Conservation (phyloP, 2,797 vertebrate genomes). For the Erethizon dorsatum region DNA sequence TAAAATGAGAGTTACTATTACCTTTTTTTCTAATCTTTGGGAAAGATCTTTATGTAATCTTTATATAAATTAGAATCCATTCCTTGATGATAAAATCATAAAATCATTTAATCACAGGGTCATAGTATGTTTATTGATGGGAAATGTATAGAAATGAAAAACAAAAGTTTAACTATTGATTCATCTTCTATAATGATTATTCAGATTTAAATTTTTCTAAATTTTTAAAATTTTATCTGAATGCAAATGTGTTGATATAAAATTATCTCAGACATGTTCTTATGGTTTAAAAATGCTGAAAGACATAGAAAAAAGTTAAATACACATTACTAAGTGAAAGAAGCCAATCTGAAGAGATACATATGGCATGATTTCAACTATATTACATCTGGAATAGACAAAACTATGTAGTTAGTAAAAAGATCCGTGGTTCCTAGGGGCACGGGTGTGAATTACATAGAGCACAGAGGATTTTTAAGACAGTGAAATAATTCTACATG, state of each 20-base stretch:
- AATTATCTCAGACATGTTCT: neutral
- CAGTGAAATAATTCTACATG: neutral
- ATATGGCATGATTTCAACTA: neutral
- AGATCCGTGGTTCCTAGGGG: neutral
- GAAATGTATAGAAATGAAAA: neutral
- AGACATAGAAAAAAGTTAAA: neutral
- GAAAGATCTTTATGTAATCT: constrained; percentile 9
- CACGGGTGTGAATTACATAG: neutral
- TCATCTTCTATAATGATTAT: neutral
- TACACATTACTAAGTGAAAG: neutral
- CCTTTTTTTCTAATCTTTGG: constrained; percentile 11
- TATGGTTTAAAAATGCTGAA: neutral
- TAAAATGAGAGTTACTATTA: neutral
- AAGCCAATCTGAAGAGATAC: neutral
- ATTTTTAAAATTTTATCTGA: neutral
- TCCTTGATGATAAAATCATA: constrained; percentile 9
- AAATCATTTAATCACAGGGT: neutral
- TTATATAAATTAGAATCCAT: neutral
- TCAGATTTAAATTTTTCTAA: constrained; percentile 30
- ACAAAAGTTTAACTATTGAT: neutral
- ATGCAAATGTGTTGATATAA: constrained; percentile 1
- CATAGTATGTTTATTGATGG: neutral
- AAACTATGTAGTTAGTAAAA: neutral
- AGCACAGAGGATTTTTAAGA: neutral
- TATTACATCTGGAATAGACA: neutral